phyloP scores from a whole-genome alignment of 2,888 invertebrate genomes.

The Amphimallon solstitiale region DNA sequence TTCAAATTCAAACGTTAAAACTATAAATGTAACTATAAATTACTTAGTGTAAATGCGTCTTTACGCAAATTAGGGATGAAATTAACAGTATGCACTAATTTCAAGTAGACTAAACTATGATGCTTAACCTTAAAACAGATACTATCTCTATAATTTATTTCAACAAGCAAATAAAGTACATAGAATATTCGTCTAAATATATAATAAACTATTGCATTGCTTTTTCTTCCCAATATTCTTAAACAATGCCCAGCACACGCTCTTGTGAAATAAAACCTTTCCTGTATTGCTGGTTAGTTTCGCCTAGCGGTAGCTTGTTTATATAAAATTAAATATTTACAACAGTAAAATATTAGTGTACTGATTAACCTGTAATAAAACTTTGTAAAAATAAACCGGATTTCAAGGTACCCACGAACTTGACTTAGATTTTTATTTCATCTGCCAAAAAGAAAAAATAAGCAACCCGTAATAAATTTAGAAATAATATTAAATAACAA shows the following conservation, averaged over 20 bases:
- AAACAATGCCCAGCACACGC: slow-evolving; percentile 13
- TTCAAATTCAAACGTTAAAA: no score
- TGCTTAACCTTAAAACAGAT: no score
- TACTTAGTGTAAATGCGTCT: no score
- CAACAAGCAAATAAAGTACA: slow-evolving; percentile 9
- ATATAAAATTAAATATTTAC: slow-evolving; percentile 30
- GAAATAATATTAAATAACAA: slow-evolving; percentile 26
- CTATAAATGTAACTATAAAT: no score
- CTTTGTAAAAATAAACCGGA: slow-evolving; percentile 27
- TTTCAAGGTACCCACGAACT: slow-evolving; percentile 30
- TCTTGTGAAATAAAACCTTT: slow-evolving; percentile 20
- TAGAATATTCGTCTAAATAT: neutral
- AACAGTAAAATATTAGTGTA: slow-evolving; percentile 31
- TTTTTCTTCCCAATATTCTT: neutral
- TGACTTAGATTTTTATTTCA: slow-evolving; percentile 32
- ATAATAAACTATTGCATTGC: neutral
- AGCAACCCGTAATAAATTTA: slow-evolving; percentile 10
- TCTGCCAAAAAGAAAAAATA: slow-evolving; percentile 29
- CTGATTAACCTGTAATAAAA: slow-evolving; percentile 34
- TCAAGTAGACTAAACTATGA: no score
- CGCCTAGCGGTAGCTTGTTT: slow-evolving; percentile 23
- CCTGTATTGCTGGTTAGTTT: slow-evolving; percentile 21
- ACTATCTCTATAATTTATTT: neutral
- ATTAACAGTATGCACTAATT: no score
- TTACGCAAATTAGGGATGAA: no score